Percentiles rank a stretch among this genome's conserved stretches.
Evolutionary conservation across 2,888 invertebrate species (phyloP).

Genomic region (Ommatoiulus sabulosus): DNA sequence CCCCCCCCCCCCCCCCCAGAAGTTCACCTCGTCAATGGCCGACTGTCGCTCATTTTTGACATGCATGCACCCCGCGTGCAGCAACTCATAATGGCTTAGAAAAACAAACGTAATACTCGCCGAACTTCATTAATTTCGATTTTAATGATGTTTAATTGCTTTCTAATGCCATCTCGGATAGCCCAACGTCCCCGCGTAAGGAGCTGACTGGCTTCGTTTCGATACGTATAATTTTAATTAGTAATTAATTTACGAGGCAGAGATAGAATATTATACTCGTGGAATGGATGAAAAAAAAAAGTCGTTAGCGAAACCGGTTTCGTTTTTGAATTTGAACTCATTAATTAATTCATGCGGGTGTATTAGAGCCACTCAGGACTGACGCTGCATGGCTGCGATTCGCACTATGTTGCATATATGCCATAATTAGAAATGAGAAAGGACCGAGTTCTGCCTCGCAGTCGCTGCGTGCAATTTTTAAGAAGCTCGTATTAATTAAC

Average conservation of each 20-base stretch:
- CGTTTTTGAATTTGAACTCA: constrained; percentile 15
- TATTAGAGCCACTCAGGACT: not conserved
- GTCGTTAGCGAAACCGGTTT: constrained; percentile 12
- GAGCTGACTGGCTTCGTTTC: not conserved
- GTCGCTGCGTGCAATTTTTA: not conserved
- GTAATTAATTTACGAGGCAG: not conserved
- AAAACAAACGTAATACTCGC: too few relatives aligned
- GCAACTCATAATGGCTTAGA: too few relatives aligned
- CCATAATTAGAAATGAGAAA: too few relatives aligned
- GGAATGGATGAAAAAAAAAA: not conserved
- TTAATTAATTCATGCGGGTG: constrained; percentile 28
- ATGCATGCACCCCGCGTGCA: too few relatives aligned
- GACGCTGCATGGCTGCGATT: too few relatives aligned
- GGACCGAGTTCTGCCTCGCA: too few relatives aligned
- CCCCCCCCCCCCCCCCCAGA: too few relatives aligned
- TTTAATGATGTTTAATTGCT: constrained; percentile 34
- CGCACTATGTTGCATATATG: too few relatives aligned
- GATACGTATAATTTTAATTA: not conserved
- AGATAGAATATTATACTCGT: not conserved
- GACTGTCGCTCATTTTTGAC: too few relatives aligned
- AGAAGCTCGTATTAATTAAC: not conserved
- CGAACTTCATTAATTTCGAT: constrained; percentile 34
- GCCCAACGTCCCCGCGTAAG: not conserved
- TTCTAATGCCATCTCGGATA: constrained; percentile 10
- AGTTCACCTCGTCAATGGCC: too few relatives aligned